These are phyloP conservation scores for Patella vulgata DNA, from an alignment of 1,140 invertebrate genomes.

Conservation along the genomic window DNA sequence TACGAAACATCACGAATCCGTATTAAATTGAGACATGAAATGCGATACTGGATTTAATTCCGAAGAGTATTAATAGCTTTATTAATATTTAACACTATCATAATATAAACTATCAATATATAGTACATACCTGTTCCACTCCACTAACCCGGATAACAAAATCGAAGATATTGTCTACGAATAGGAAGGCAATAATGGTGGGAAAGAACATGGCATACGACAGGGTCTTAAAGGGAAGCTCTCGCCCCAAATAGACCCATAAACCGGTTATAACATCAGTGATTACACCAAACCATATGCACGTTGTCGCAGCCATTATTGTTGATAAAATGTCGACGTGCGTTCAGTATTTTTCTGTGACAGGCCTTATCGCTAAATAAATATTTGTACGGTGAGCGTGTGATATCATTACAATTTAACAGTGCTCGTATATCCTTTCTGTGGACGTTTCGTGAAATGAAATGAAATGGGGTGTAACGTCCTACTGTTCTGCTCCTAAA, in stretches of 20 bases:
- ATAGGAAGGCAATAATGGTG: constrained; percentile 7
- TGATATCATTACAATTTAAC: no score
- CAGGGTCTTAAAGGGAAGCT: constrained; percentile 11
- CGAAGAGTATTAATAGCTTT: no score
- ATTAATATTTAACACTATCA: background rate
- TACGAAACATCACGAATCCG: background rate
- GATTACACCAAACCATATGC: constrained; percentile 8
- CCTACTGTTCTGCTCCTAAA: no score
- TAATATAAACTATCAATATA: background rate
- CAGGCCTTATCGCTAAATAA: no score
- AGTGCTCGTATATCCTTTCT: no score
- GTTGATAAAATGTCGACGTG: no score
- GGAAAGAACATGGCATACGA: constrained; percentile 27
- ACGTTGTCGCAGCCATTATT: background rate
- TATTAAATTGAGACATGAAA: background rate
- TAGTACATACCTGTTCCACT: constrained; percentile 11
- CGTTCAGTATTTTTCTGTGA: no score
- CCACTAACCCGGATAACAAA: constrained; percentile 8
- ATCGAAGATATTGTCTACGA: constrained; percentile 4
- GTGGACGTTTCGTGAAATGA: no score
- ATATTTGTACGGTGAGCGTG: no score
- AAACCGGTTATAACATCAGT: constrained; percentile 11
- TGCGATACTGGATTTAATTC: no score
- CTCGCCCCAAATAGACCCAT: constrained; percentile 18
- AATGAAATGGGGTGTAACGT: no score